Conservation (phyloP, 1,140 invertebrate genomes). For the Diabrotica virgifera region DNA sequence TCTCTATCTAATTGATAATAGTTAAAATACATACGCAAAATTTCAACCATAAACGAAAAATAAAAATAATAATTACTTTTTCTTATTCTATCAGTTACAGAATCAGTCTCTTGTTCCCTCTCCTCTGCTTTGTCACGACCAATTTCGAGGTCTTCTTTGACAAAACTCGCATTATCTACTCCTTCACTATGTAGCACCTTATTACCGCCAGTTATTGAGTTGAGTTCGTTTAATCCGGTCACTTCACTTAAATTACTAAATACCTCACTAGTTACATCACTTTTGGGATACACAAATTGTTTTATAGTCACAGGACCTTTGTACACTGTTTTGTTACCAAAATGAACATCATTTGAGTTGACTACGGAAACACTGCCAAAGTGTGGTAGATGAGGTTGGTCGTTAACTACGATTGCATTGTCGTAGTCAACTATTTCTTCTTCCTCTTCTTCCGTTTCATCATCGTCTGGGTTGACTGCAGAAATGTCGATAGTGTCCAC, state of each 20-base stretch:
- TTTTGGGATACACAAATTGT: conserved; percentile 54
- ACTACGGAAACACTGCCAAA: conserved; percentile 57
- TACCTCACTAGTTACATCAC: conserved; percentile 6
- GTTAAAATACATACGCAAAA: too few relatives aligned
- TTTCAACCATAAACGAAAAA: too few relatives aligned
- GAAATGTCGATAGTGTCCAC: too few relatives aligned
- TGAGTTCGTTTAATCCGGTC: neutral
- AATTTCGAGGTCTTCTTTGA: neutral
- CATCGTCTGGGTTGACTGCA: too few relatives aligned
- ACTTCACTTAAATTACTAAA: conserved; percentile 12
- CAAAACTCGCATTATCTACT: conserved; percentile 22
- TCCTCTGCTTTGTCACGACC: conserved; percentile 3
- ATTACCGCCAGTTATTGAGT: neutral
- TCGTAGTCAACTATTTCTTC: conserved; percentile 13
- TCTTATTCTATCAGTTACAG: too few relatives aligned
- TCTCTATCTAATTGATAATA: too few relatives aligned
- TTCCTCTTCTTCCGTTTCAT: neutral
- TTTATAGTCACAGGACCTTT: conserved; percentile 65
- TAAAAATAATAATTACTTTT: too few relatives aligned
- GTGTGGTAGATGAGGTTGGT: conserved; percentile 28
- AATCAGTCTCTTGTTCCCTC: neutral
- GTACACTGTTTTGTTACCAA: conserved; percentile 64
- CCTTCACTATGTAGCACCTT: too few relatives aligned
- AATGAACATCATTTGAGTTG: conserved; percentile 61
- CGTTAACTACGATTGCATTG: conserved; percentile 7